These are phyloP conservation scores for Epinotia ramella DNA, from an alignment of 2,888 invertebrate species.

Conservation along the genomic window DNA sequence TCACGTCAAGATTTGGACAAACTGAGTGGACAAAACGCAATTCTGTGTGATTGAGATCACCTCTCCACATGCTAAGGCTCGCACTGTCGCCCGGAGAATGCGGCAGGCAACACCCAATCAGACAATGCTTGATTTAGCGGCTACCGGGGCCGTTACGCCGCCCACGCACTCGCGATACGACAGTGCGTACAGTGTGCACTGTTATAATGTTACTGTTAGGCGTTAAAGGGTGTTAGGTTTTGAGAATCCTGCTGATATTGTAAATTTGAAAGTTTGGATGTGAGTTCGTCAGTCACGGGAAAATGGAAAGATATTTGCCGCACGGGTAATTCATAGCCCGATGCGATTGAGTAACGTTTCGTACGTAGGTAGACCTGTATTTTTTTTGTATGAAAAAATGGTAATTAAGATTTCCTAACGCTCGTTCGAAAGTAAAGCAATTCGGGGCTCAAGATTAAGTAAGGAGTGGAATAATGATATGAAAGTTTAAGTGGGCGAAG, in stretches of 20 bases:
- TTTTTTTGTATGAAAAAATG: too few relatives aligned
- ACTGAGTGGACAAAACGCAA: neutral
- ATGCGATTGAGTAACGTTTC: too few relatives aligned
- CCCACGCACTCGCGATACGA: conserved; percentile 70
- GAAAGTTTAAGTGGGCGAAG: too few relatives aligned
- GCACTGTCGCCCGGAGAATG: conserved; percentile 60
- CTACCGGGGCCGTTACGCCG: conserved; percentile 77
- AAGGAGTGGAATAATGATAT: too few relatives aligned
- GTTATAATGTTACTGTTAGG: conserved; percentile 61
- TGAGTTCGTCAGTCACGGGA: too few relatives aligned
- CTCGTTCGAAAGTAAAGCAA: too few relatives aligned
- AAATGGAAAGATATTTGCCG: too few relatives aligned
- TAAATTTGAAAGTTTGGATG: neutral
- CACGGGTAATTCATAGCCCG: too few relatives aligned
- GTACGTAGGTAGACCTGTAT: too few relatives aligned
- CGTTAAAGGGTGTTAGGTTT: conserved; percentile 26
- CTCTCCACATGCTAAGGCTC: conserved; percentile 48
- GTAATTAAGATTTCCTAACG: too few relatives aligned
- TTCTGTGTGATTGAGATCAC: conserved; percentile 24
- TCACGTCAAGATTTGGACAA: neutral
- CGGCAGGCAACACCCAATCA: conserved; percentile 77
- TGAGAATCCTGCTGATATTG: neutral
- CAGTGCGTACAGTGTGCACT: conserved; percentile 72
- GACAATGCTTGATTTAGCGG: conserved; percentile 80
- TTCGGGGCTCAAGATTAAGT: too few relatives aligned